Conservation (phyloP, 64 coral and sea anemone species). For the Porites lutea region DNA sequence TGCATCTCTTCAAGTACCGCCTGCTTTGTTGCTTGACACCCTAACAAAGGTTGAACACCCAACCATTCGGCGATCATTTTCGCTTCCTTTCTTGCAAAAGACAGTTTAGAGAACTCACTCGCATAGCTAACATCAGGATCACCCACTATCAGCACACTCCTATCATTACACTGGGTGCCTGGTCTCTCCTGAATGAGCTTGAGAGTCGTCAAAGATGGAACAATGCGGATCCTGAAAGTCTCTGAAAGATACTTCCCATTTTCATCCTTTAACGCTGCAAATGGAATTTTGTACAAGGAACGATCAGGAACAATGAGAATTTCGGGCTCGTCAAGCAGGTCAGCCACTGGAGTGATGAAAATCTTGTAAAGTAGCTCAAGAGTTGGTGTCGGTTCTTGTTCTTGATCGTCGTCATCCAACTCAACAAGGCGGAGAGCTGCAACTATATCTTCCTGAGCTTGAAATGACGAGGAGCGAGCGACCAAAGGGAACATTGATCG, state of each 20-base stretch:
- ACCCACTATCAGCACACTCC: conserved; percentile 23
- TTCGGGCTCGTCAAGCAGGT: not conserved
- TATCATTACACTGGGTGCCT: not conserved
- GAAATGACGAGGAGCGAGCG: not conserved
- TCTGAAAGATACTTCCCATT: conserved; percentile 3
- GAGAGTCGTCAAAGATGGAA: conserved; percentile 29
- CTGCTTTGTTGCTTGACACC: conserved; percentile 25
- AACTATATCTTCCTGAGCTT: not conserved
- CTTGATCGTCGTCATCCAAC: not conserved
- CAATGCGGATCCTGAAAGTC: not conserved
- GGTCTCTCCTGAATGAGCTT: conserved; percentile 21
- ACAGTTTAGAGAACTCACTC: not conserved
- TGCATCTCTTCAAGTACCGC: not conserved
- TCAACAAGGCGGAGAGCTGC: not conserved
- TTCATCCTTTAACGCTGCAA: conserved; percentile 3
- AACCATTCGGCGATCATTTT: not conserved
- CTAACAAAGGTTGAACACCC: not conserved
- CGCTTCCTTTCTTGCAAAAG: conserved; percentile 7
- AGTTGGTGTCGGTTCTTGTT: not conserved
- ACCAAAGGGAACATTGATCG: not conserved
- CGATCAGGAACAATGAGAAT: conserved; percentile 24
- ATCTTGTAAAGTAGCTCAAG: not conserved
- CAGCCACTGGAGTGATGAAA: not conserved
- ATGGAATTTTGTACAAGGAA: not conserved
- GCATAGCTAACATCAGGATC: conserved; percentile 22